phyloP scores from a whole-genome alignment of 2,888 invertebrate genomes.

The Eupithecia vulgata region DNA sequence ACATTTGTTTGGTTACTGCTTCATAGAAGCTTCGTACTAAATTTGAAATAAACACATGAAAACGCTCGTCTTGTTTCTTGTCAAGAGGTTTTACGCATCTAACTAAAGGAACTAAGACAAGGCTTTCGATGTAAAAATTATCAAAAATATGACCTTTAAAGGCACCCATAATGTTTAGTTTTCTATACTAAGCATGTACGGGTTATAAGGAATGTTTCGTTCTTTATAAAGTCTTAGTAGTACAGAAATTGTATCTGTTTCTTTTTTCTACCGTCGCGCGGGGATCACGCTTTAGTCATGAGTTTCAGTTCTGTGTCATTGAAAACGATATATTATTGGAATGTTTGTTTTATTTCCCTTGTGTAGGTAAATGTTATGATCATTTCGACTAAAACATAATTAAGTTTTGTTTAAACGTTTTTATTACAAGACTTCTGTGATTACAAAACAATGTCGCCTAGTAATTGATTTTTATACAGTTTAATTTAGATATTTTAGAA shows the following conservation, averaged over 20 bases:
- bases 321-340: constrained; percentile 36
- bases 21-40: not conserved
- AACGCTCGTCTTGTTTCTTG: not conserved
- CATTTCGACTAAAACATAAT: constrained; percentile 46
- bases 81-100: not conserved
- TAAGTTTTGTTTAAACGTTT: constrained; percentile 49
- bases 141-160: not conserved
- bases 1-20: not conserved
- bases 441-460: constrained; percentile 62
- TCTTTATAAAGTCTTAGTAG: not conserved
- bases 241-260: not conserved
- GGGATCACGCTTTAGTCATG: constrained; percentile 50
- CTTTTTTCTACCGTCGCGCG: not conserved
- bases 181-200: not conserved
- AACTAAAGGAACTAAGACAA: not conserved
- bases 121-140: not conserved
- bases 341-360: constrained; percentile 48
- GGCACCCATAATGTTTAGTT: not conserved
- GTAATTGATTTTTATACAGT: constrained; percentile 55
- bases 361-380: constrained; percentile 52
- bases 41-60: not conserved
- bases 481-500: constrained; percentile 54
- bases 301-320: constrained; percentile 27
- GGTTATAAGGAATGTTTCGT: not conserved
- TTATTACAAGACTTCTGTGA: constrained; percentile 65